Percentiles rank a stretch among this genome's conserved stretches.
Evolutionary conservation across 2,888 invertebrate species (phyloP).

Genomic region (Leucophenga montana): DNA sequence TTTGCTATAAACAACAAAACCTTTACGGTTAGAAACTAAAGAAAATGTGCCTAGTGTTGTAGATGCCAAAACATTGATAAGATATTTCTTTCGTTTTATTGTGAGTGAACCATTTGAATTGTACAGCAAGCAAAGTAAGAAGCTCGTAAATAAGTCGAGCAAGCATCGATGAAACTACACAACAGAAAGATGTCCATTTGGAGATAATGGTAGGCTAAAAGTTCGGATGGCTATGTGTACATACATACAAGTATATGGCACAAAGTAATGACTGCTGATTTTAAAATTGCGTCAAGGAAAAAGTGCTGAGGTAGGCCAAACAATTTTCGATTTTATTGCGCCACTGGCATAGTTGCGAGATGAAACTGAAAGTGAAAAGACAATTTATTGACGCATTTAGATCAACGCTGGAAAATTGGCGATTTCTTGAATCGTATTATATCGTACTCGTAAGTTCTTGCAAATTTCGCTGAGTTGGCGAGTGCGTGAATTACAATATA

Average conservation of each 20-base stretch:
- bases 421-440: conserved; percentile 10
- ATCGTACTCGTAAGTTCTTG: neutral
- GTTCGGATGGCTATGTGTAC: neutral
- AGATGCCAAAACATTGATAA: neutral
- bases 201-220: conserved; percentile 5
- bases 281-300: conserved; percentile 37
- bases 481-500: neutral
- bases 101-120: conserved; percentile 50
- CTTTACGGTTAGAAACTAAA: neutral
- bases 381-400: conserved; percentile 65
- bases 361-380: conserved; percentile 52
- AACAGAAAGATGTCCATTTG: conserved; percentile 10
- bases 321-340: conserved; percentile 3
- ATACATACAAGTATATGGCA: too few species aligned
- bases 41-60: neutral
- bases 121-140: neutral
- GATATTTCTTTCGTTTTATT: neutral
- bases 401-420: conserved; percentile 62
- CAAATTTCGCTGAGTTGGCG: conserved; percentile 33
- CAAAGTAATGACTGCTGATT: neutral
- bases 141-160: conserved; percentile 11
- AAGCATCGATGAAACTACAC: conserved; percentile 5
- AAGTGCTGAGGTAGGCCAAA: conserved; percentile 57
- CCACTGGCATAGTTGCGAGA: neutral
- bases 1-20: neutral